A percentile compares a stretch with the other conserved stretches of the same genome.
These are phyloP conservation scores for Bolinopsis microptera DNA, from an alignment of 37 sponge, comb jelly and placozoan genomes.

Conservation along the genomic window DNA sequence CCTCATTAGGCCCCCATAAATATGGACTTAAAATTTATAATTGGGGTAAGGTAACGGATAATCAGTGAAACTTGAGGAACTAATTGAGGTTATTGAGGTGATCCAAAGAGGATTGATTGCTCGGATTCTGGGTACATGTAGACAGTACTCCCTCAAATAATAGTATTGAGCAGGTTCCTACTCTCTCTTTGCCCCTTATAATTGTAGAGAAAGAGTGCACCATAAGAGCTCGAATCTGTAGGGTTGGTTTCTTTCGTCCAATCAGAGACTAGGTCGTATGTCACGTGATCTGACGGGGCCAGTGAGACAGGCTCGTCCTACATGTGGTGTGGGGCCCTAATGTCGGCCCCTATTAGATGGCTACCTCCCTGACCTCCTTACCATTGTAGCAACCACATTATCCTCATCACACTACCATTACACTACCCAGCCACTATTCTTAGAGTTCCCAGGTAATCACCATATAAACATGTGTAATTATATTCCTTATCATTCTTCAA, in stretches of 20 bases:
- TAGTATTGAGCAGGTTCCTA: neutral
- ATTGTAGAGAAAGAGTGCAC: neutral
- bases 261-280: neutral
- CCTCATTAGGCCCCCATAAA: too few relatives aligned
- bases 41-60: too few relatives aligned
- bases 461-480: too few relatives aligned
- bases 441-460: too few relatives aligned
- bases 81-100: too few relatives aligned
- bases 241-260: neutral
- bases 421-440: too few relatives aligned
- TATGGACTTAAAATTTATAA: too few relatives aligned
- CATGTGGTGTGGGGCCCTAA: neutral
- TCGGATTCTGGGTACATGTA: neutral
- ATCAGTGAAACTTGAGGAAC: too few relatives aligned
- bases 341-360: neutral
- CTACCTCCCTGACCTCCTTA: neutral
- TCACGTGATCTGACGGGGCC: neutral
- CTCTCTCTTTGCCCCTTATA: neutral
- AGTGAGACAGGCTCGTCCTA: neutral
- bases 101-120: too few relatives aligned
- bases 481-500: too few relatives aligned
- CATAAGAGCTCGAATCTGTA: neutral
- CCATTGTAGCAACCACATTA: neutral
- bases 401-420: too few relatives aligned
- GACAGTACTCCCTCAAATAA: neutral